phyloP scores from a whole-genome alignment of 1,140 invertebrate species.

The Sycobia sp. region DNA sequence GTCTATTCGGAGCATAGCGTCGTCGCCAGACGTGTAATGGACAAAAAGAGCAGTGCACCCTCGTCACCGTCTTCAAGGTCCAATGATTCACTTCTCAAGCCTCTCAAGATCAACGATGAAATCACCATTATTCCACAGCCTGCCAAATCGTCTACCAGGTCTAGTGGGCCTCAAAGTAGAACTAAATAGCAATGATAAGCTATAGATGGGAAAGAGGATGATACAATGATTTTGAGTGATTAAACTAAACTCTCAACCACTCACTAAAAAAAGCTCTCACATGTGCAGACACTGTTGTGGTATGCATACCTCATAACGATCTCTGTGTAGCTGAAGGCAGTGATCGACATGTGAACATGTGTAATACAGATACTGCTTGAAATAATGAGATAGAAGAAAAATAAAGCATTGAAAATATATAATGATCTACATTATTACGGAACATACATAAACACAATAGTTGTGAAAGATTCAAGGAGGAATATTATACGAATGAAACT shows the following conservation, averaged over 20 bases:
- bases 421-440: constrained; percentile 24
- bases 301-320: constrained; percentile 41
- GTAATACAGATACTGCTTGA: constrained; percentile 52
- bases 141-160: constrained; percentile 62
- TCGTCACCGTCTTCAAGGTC: constrained; percentile 62
- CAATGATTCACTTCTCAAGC: constrained; percentile 76
- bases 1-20: constrained; percentile 91
- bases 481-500: constrained; percentile 29
- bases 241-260: constrained; percentile 25
- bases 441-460: constrained; percentile 23
- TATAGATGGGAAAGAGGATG: background rate
- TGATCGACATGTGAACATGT: constrained; percentile 52
- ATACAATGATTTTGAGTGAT: constrained; percentile 22
- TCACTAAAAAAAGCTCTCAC: constrained; percentile 27
- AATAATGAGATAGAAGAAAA: constrained; percentile 37
- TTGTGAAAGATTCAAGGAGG: constrained; percentile 36
- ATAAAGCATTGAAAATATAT: constrained; percentile 16
- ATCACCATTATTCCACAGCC: constrained; percentile 91
- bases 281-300: constrained; percentile 38
- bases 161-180: constrained; percentile 49
- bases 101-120: constrained; percentile 89
- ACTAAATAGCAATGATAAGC: constrained; percentile 58
- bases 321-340: constrained; percentile 37
- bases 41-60: constrained; percentile 66
- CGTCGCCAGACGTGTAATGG: constrained; percentile 79